Conservation (phyloP, 2,888 invertebrate species). For the Formica aserva region DNA sequence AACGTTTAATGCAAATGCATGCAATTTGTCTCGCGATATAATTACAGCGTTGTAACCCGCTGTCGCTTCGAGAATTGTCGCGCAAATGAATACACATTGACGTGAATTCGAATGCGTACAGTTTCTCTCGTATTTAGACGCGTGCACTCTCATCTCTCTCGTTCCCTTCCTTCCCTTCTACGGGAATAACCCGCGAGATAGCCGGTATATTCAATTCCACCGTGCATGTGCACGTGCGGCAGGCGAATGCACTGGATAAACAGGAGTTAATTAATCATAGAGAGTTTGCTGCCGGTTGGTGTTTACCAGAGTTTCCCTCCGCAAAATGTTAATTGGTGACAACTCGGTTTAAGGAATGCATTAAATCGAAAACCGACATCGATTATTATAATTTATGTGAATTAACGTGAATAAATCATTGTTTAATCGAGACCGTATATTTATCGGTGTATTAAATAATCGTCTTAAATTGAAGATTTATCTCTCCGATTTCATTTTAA, state of each 20-base stretch:
- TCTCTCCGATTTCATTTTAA: too few species aligned
- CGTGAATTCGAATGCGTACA: constrained; percentile 12
- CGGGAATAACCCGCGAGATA: background rate
- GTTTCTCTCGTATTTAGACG: constrained; percentile 28
- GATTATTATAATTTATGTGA: background rate
- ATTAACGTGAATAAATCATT: background rate
- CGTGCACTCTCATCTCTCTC: constrained; percentile 24
- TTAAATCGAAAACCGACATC: constrained; percentile 1
- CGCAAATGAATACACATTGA: constrained; percentile 38
- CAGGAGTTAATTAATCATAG: constrained; percentile 44
- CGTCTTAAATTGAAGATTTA: background rate
- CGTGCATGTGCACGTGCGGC: background rate
- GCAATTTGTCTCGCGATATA: constrained; percentile 38
- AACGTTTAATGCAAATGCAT: constrained; percentile 30
- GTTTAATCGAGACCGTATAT: background rate
- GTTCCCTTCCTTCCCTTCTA: background rate
- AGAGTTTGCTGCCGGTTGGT: constrained; percentile 4
- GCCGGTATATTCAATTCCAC: constrained; percentile 23
- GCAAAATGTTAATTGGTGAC: constrained; percentile 20
- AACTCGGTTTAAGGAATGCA: background rate
- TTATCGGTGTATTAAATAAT: background rate
- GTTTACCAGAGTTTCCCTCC: background rate
- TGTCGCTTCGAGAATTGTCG: constrained; percentile 41
- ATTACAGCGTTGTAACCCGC: constrained; percentile 11
- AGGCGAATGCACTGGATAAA: constrained; percentile 22